Base-by-base conservation (phyloP, 2,113 vertebrate species). In the Enhydra lutris region DNA sequence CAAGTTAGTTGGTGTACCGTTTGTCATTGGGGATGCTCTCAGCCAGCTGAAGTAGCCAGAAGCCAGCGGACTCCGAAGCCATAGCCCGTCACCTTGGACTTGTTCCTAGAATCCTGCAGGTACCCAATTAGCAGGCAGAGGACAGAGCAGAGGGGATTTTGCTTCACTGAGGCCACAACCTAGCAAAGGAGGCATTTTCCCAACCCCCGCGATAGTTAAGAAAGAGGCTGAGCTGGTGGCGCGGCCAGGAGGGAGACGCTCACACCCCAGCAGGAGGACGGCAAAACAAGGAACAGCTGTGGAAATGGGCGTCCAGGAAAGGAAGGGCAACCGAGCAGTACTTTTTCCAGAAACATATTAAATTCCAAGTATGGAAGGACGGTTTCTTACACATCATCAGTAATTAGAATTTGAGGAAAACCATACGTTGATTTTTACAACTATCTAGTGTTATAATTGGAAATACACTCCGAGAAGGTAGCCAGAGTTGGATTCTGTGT, bases 81-180 rank as follows among this genome's bases (percentile, higher is more conserved):
- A 1, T 5, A 4, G 82, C 29, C 82, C 6, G 3, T 63, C 39
- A 59, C 52, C 7, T 88, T 96, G 97, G 90, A 63, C 7, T 3
- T 55, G 36, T 92, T 96, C 91, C 82, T 91, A 78, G 94, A 86
- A 91, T 86, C 81, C 86, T 47, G 21, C 57, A 84, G 84, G 82
- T 61, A 63, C 81, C 91, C 71, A 97, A 21, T 96, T 93, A 96
- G 88, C 69, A 94, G 55, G 42, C 34, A 80, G 29, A 94, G 81
- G 95, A 67, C 80, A 52, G 90, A 31, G 9, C 59, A 71, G 67
- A 67, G 57, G 31, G 36, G 69, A 18, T 18, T 92, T 94, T 71
- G 65, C 89, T 79, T 82, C 55, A 26, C 2, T 36, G 71, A 91
- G 61, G 6, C 31, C 50, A 59, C 20, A 52, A 0, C 52, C n/a